Percentiles rank a stretch among this genome's conserved stretches.
These are phyloP conservation scores for Turritopsis dohrnii DNA, from an alignment of 30 jellyfish, hydroid and myxozoan species.

Conservation along the genomic window DNA sequence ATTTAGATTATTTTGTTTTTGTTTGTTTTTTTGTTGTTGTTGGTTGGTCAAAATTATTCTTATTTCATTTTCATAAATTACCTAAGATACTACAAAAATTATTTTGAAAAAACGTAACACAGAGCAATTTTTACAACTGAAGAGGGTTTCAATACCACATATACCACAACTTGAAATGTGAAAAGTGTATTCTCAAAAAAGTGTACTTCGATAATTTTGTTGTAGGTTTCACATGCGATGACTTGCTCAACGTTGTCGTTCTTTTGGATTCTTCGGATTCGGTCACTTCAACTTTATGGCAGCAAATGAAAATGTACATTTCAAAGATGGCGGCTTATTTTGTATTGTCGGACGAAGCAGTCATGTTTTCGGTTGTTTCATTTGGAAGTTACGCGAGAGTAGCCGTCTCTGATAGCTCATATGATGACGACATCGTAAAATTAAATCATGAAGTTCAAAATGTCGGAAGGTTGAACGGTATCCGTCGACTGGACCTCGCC, in stretches of 20 bases:
- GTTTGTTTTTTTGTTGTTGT: too few relatives aligned
- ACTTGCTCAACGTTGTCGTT: background rate
- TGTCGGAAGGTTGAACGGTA: background rate
- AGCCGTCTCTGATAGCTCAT: background rate
- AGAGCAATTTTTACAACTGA: too few relatives aligned
- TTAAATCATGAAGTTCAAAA: background rate
- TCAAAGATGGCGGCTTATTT: background rate
- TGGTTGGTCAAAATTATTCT: too few relatives aligned
- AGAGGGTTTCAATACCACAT: too few relatives aligned
- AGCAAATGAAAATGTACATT: background rate
- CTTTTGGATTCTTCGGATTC: conserved; percentile 10
- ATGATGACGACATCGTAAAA: background rate
- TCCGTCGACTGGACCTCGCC: conserved; percentile 9
- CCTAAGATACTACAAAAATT: too few relatives aligned
- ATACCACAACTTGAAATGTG: too few relatives aligned
- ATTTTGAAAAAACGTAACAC: too few relatives aligned
- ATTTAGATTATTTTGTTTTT: background rate
- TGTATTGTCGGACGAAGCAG: background rate
- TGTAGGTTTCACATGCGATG: conserved; percentile 3
- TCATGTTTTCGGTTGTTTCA: background rate
- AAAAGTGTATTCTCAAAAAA: background rate
- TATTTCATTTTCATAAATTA: too few relatives aligned
- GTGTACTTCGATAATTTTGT: background rate
- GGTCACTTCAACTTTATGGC: background rate
- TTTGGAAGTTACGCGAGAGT: background rate